Evolutionary conservation across 2,113 vertebrate species (phyloP).

Genomic region (Alouatta palliata): DNA sequence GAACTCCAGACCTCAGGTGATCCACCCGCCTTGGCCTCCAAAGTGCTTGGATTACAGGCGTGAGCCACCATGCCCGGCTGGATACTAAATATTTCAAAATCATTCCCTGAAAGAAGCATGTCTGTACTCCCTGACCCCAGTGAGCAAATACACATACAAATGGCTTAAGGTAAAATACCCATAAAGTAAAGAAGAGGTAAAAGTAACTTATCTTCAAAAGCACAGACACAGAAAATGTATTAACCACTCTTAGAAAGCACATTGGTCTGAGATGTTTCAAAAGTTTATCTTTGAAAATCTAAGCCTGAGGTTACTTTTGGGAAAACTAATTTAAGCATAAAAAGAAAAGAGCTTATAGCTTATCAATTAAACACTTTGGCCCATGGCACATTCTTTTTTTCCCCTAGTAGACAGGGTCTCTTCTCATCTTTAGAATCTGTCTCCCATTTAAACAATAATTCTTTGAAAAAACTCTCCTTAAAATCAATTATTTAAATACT

Average conservation of each 20-base stretch:
- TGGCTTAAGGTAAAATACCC: background rate
- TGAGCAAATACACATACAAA: background rate
- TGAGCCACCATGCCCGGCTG: no score
- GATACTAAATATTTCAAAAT: background rate
- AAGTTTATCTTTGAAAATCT: conserved; percentile 46
- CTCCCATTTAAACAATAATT: background rate
- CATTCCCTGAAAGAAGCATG: background rate
- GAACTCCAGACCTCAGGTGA: no score
- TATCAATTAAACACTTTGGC: conserved; percentile 15
- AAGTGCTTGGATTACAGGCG: no score
- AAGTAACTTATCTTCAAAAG: background rate
- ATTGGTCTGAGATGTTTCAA: background rate
- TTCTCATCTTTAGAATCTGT: background rate
- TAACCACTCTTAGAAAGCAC: background rate
- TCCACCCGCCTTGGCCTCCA: no score
- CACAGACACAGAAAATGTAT: background rate
- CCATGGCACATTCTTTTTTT: background rate
- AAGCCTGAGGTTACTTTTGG: background rate
- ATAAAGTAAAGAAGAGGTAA: background rate
- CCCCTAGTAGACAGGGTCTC: background rate
- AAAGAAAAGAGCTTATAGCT: background rate
- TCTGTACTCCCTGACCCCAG: background rate
- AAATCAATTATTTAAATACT: background rate
- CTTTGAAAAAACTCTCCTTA: background rate
- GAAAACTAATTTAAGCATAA: background rate